Evolutionary conservation across 2,888 invertebrate genomes (phyloP).

Genomic region (Eilema caniola): DNA sequence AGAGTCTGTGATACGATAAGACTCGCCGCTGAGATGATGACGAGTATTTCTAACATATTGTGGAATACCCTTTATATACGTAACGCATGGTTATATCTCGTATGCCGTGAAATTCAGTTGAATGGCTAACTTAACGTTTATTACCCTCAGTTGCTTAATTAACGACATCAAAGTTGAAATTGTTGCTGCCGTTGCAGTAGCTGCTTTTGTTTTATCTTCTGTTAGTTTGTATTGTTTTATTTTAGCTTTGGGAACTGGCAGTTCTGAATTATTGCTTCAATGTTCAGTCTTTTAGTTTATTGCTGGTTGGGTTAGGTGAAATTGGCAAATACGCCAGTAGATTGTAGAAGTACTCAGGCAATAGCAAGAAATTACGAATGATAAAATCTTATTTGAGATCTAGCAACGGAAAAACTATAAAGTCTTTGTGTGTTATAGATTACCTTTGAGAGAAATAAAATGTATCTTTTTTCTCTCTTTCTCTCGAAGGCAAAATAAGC

Average conservation of each 20-base stretch:
- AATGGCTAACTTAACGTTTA: constrained; percentile 42
- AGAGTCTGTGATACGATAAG: no score
- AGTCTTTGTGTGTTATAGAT: not conserved
- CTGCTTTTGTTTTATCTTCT: constrained; percentile 25
- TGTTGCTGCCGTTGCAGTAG: constrained; percentile 18
- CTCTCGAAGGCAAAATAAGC: no score
- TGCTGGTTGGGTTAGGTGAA: not conserved
- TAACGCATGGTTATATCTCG: constrained; percentile 17
- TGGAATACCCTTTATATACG: constrained; percentile 13
- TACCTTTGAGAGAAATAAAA: not conserved
- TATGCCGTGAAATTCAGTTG: constrained; percentile 29
- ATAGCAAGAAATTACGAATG: not conserved
- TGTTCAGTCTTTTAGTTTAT: not conserved
- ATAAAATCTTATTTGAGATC: not conserved
- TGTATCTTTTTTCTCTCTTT: not conserved
- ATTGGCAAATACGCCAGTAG: not conserved
- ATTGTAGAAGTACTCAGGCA: not conserved
- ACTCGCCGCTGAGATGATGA: not conserved
- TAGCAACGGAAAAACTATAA: no score
- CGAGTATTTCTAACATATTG: no score
- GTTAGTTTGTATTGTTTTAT: constrained; percentile 16
- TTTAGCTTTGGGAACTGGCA: constrained; percentile 8
- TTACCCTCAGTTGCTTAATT: constrained; percentile 47
- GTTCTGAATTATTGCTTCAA: constrained; percentile 10
- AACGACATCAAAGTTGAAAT: constrained; percentile 36